Percentiles rank a stretch among this genome's conserved stretches.
phyloP scores from a whole-genome alignment of 2,797 vertebrate genomes.

The Epinephelus awoara region DNA sequence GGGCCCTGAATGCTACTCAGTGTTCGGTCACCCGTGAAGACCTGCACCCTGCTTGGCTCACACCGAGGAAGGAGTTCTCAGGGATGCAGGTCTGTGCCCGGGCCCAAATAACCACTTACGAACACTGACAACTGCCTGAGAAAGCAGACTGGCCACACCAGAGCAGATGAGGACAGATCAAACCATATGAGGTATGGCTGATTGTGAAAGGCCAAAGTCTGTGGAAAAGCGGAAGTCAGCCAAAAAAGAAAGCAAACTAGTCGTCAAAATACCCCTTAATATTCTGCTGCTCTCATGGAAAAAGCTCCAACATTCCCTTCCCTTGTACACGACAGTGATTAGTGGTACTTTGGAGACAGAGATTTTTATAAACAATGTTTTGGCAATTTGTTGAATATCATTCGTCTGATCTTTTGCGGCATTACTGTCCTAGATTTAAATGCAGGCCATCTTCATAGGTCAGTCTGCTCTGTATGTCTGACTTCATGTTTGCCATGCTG shows the following conservation, averaged over 20 bases:
- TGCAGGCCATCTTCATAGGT: constrained; percentile 47
- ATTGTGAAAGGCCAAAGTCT: constrained; percentile 15
- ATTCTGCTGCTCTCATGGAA: constrained; percentile 26
- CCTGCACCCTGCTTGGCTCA: constrained; percentile 70
- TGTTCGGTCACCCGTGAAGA: constrained; percentile 80
- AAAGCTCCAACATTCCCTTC: constrained; percentile 12
- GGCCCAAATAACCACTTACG: constrained; percentile 47
- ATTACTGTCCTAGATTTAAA: constrained; percentile 68
- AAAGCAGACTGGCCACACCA: constrained; percentile 42
- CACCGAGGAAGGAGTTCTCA: constrained; percentile 74
- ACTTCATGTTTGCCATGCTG: constrained; percentile 51
- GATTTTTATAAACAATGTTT: constrained; percentile 39
- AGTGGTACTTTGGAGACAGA: not conserved
- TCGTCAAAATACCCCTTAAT: not conserved
- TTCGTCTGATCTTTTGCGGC: constrained; percentile 25
- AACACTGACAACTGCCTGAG: constrained; percentile 37
- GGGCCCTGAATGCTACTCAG: constrained; percentile 74
- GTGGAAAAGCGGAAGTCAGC: constrained; percentile 13
- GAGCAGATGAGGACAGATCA: constrained; percentile 20
- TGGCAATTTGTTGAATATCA: constrained; percentile 16
- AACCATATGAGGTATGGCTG: constrained; percentile 31
- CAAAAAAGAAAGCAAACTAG: constrained; percentile 28
- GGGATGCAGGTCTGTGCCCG: constrained; percentile 53
- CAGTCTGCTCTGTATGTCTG: constrained; percentile 51
- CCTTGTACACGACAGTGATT: constrained; percentile 20